Conservation (phyloP, 2,113 vertebrate genomes). For the Stictonetta naevosa region DNA sequence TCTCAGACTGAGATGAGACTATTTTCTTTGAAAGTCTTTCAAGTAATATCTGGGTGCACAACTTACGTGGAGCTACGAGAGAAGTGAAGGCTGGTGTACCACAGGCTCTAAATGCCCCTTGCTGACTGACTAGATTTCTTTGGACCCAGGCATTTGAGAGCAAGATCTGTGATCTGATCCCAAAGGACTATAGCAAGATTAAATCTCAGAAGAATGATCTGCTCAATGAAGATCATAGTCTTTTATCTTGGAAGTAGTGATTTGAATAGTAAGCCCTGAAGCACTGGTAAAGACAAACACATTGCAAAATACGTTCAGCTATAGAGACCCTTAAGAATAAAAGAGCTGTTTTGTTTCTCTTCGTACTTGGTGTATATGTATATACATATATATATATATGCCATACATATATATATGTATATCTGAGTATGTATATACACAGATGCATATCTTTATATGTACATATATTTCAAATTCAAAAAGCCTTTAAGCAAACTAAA, state of each 20-base stretch:
- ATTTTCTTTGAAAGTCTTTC: background rate
- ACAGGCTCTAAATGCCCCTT: background rate
- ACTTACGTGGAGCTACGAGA: fast-evolving
- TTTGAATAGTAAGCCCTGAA: background rate
- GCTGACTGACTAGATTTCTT: background rate
- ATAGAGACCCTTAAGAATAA: background rate
- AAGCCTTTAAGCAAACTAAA: background rate
- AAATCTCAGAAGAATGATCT: background rate
- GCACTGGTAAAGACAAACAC: background rate
- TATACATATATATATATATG: background rate
- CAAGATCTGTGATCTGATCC: background rate
- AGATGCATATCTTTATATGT: background rate
- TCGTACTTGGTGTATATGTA: background rate
- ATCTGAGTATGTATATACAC: background rate
- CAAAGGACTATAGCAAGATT: background rate
- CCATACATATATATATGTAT: background rate
- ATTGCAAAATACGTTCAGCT: background rate
- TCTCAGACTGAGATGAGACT: background rate
- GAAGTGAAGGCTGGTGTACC: background rate
- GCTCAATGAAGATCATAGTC: background rate
- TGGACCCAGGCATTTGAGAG: background rate
- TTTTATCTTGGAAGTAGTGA: background rate
- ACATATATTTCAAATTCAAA: background rate
- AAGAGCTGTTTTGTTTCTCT: background rate
- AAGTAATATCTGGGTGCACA: background rate